Base-by-base conservation (phyloP, 1,140 invertebrate genomes). In the Drosophila quadrilineata region DNA sequence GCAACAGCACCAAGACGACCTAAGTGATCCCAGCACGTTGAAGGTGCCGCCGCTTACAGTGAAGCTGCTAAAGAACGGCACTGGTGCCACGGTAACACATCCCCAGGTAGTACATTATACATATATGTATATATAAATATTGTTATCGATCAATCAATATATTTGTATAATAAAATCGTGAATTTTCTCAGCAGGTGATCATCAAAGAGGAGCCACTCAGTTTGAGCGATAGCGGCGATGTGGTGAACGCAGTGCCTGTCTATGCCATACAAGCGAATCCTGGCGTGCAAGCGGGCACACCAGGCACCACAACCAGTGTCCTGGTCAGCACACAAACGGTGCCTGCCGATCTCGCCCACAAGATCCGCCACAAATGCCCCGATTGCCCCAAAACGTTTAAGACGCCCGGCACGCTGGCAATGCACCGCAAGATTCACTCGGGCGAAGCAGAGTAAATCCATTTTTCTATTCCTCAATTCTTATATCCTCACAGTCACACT, bases 401-500 rank as follows among this genome's bases (percentile, higher is more conserved):
- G 50, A 89, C 87, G 10, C 87, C 76, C 41, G 87, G 85, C 52
- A 89, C 88, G 21, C 60, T 89, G 71, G 85, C 84, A 29, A 88
- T 89, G 87, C 88, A 89, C 66, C 77, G 80, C 43, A 89, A 89
- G 64, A 76, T 89, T 24, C 88, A 89, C 63, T 89, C 86, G 33
- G 90, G 89, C 45, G 89, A 91, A 84, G 84, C 87, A 88, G 87
- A 89, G 87, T 89, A 88, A 87, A 86, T 82, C 52, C 56, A 71
- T 59, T 68, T 64, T 43, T 53, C 19, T 54, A 67, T 38, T 10
- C 9, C n/a, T 14, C 10, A n/a, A 6, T 12, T 24, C 14, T 17
- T 21, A 14, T 2, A 56, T 38, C 28, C 24, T 9, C 14, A 16
- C 24, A 14, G 14, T 24, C 31, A 33, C 29, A 52, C 19, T 43